Percentiles rank a stretch among this genome's conserved stretches.
Evolutionary conservation across 2,113 vertebrate species (phyloP).

Genomic region (Apeltes quadracus): DNA sequence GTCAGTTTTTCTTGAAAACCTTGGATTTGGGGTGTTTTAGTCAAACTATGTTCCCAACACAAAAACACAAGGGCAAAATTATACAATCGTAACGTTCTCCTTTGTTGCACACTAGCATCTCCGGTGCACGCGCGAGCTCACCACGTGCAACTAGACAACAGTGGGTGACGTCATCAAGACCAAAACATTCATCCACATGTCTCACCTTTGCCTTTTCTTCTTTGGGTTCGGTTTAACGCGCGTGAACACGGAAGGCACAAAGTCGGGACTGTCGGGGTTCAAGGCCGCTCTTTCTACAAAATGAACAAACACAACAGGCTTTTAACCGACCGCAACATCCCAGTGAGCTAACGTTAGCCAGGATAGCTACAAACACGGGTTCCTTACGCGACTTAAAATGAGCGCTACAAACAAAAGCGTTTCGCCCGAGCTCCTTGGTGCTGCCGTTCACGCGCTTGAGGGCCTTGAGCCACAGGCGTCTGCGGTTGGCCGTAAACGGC

Average conservation of each 20-base stretch:
- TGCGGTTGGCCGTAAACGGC: slow-evolving; percentile 27
- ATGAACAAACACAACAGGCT: background rate
- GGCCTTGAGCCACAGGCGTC: slow-evolving; percentile 46
- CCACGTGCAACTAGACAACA: background rate
- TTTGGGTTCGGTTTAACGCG: background rate
- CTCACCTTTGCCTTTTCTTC: slow-evolving; percentile 30
- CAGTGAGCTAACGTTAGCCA: background rate
- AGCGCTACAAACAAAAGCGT: slow-evolving; percentile 52
- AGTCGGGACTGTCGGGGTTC: slow-evolving; percentile 43
- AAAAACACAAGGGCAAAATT: background rate
- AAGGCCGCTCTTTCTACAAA: slow-evolving; percentile 49
- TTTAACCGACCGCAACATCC: background rate
- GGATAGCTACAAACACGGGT: background rate
- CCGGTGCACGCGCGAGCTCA: no score
- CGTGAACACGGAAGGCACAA: slow-evolving; percentile 62
- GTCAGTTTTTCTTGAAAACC: background rate
- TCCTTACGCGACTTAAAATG: slow-evolving; percentile 64
- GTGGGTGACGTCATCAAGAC: background rate
- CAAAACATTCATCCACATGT: background rate
- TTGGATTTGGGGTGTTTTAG: background rate
- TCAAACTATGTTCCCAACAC: background rate
- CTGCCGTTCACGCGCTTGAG: slow-evolving; percentile 38
- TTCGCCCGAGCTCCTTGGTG: background rate
- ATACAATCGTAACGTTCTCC: background rate
- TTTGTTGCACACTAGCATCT: background rate